phyloP scores from a whole-genome alignment of 2,797 vertebrate species.

The Acrossocheilus wenchowensis region DNA sequence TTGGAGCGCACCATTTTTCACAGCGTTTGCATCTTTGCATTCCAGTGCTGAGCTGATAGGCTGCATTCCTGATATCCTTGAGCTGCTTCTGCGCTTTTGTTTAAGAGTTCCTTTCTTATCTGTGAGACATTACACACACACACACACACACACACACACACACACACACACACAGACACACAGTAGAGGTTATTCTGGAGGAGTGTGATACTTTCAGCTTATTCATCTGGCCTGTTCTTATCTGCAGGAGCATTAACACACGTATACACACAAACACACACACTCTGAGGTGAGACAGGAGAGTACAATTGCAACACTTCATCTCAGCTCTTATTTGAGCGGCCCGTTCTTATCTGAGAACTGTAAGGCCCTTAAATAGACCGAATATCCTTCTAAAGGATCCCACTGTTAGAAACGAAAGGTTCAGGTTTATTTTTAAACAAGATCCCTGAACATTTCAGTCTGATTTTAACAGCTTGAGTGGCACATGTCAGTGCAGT shows the following conservation, averaged over 20 bases:
- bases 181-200: conserved; percentile 25
- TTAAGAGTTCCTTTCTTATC: conserved; percentile 66
- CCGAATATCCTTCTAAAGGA: background rate
- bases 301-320: conserved; percentile 23
- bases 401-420: background rate
- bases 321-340: conserved; percentile 31
- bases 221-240: conserved; percentile 24
- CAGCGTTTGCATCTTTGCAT: conserved; percentile 47
- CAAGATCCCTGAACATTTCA: background rate
- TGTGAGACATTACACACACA: conserved; percentile 65
- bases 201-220: conserved; percentile 19
- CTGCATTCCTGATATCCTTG: conserved; percentile 68
- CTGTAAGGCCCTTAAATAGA: background rate
- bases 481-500: background rate
- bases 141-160: conserved; percentile 14
- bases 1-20: conserved; percentile 63
- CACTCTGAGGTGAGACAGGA: conserved; percentile 27
- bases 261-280: conserved; percentile 23
- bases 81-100: conserved; percentile 69
- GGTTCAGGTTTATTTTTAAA: background rate
- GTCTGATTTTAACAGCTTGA: background rate
- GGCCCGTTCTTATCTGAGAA: conserved; percentile 15
- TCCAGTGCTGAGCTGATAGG: conserved; percentile 67
- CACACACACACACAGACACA: background rate
- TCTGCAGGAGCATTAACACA: conserved; percentile 20